Evolutionary conservation across 2,113 vertebrate genomes (phyloP).

Genomic region (Ageneiosus marmoratus): DNA sequence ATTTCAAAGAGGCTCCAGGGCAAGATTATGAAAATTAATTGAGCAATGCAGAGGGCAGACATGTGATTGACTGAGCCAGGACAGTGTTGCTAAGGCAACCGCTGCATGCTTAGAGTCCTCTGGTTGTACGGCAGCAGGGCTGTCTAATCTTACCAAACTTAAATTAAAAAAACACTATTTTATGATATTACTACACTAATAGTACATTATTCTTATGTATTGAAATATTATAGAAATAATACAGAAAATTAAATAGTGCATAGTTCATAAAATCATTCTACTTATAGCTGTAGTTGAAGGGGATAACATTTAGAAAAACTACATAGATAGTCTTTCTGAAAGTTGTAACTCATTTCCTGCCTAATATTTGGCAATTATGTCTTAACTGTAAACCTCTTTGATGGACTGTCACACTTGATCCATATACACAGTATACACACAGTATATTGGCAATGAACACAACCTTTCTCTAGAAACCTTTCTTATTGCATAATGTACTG

Average conservation of each 20-base stretch:
- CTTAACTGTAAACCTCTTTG: not conserved
- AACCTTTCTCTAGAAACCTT: not conserved
- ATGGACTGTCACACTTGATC: not conserved
- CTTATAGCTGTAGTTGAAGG: not conserved
- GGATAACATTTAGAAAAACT: not conserved
- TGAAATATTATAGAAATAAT: not conserved
- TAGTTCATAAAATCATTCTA: not conserved
- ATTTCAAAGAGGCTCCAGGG: not conserved
- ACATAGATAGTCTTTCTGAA: not conserved
- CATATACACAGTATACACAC: not conserved
- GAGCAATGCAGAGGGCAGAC: constrained; percentile 14
- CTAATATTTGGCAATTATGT: not conserved
- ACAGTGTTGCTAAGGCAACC: constrained; percentile 14
- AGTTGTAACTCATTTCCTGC: not conserved
- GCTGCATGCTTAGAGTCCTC: not conserved
- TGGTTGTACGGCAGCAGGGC: not conserved
- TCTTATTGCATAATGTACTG: constrained; percentile 54
- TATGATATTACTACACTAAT: not conserved
- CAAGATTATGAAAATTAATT: constrained; percentile 25
- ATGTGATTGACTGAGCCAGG: constrained; percentile 21
- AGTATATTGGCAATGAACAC: not conserved
- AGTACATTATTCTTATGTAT: not conserved
- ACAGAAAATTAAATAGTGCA: not conserved
- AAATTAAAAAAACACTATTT: not conserved
- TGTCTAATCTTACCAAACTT: not conserved